phyloP scores from a whole-genome alignment of 1,140 invertebrate genomes.

The Macrobrachium nipponense region DNA sequence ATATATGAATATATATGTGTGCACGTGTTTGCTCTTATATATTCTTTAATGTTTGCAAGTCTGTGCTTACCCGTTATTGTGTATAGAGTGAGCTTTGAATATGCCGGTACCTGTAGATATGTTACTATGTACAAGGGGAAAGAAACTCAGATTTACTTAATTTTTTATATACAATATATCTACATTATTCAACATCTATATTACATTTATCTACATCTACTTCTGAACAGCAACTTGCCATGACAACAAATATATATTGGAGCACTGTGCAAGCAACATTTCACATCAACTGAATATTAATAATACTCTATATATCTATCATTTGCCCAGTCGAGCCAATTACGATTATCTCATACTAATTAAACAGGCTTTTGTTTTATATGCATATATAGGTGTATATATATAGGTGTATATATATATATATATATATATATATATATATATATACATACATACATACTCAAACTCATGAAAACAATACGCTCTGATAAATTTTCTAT shows the following conservation, averaged over 20 bases:
- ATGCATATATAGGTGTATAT: not conserved
- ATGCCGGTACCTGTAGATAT: too few species aligned
- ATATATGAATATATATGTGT: constrained; percentile 10
- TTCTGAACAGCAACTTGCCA: constrained; percentile 37
- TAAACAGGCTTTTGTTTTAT: not conserved
- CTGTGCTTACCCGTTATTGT: not conserved
- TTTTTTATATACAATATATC: constrained; percentile 34
- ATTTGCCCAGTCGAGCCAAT: not conserved
- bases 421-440: constrained; percentile 13
- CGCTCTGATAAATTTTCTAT: not conserved
- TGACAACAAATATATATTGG: constrained; percentile 22
- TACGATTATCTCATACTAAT: too few species aligned
- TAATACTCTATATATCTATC: not conserved
- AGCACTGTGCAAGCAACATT: not conserved
- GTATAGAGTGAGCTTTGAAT: not conserved
- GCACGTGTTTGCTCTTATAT: not conserved
- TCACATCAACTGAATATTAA: too few species aligned
- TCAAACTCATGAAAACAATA: not conserved
- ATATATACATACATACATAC: not conserved
- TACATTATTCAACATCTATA: constrained; percentile 44
- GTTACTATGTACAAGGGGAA: not conserved
- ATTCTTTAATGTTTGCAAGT: not conserved
- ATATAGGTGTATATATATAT: constrained; percentile 15
- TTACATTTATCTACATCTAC: constrained; percentile 48
- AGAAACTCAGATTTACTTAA: not conserved